Percentiles rank a stretch among this genome's conserved stretches.
These are phyloP conservation scores for Pardosa pseudoannulata DNA, from an alignment of 2,888 invertebrate genomes.

Conservation along the genomic window DNA sequence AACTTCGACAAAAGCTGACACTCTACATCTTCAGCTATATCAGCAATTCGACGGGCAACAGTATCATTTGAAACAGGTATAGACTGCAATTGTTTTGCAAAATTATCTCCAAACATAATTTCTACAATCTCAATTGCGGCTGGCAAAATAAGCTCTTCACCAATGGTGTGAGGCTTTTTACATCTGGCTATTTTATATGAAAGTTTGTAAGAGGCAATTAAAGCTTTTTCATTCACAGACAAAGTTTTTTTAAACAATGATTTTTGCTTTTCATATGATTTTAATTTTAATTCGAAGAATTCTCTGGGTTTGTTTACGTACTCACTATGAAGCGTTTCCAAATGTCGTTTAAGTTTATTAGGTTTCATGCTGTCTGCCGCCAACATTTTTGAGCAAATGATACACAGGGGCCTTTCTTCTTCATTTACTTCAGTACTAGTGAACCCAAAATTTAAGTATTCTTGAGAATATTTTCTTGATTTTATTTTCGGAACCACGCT, in stretches of 20 bases:
- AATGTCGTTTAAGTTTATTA: not conserved
- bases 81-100: slow-evolving; percentile 18
- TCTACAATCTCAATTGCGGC: slow-evolving; percentile 44
- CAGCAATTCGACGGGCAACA: slow-evolving; percentile 36
- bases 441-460: slow-evolving; percentile 32
- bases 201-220: slow-evolving; percentile 44
- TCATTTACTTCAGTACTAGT: slow-evolving; percentile 33
- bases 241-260: slow-evolving; percentile 8
- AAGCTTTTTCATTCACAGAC: slow-evolving; percentile 41
- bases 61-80: slow-evolving; percentile 41
- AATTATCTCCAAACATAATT: slow-evolving; percentile 27
- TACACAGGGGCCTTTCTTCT: slow-evolving; percentile 17
- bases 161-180: slow-evolving; percentile 56
- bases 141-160: slow-evolving; percentile 59
- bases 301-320: not conserved
- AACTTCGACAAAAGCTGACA: slow-evolving; percentile 28
- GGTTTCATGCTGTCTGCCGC: slow-evolving; percentile 18
- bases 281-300: not conserved
- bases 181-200: slow-evolving; percentile 58
- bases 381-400: slow-evolving; percentile 7
- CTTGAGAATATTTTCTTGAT: slow-evolving; percentile 29
- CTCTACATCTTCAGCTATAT: slow-evolving; percentile 43
- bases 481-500: slow-evolving; percentile 19
- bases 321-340: slow-evolving; percentile 14
- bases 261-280: slow-evolving; percentile 14